A percentile compares a stretch with the other conserved stretches of the same genome.
These are phyloP conservation scores for Umimayanthus chanpuru DNA, from an alignment of 92 coral and sea anemone species.

Conservation along the genomic window DNA sequence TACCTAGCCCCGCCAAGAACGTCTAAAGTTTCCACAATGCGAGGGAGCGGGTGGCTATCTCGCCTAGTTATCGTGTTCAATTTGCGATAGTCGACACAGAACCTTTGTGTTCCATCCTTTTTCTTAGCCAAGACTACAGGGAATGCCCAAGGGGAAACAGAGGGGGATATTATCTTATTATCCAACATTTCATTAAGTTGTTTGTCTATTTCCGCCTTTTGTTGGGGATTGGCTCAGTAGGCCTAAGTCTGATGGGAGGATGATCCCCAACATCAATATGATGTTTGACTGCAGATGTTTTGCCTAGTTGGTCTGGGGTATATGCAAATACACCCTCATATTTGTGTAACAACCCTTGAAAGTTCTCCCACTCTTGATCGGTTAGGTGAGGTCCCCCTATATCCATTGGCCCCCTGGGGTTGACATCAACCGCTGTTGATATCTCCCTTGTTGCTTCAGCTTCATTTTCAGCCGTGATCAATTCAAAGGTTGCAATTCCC, in stretches of 20 bases:
- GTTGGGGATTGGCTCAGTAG: constrained; percentile 43
- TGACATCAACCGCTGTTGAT: constrained; percentile 11
- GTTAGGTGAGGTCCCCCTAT: constrained; percentile 12
- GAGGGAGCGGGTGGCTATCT: constrained; percentile 31
- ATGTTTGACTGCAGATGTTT: constrained; percentile 52
- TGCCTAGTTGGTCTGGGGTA: constrained; percentile 26
- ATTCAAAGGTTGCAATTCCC: constrained; percentile 30
- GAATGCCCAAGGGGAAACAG: constrained; percentile 52
- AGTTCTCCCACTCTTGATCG: neutral
- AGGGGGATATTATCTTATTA: constrained; percentile 43
- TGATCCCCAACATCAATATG: constrained; percentile 49
- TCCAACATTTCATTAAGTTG: constrained; percentile 54
- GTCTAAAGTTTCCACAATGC: neutral
- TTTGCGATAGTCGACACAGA: constrained; percentile 54
- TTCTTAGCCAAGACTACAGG: constrained; percentile 52
- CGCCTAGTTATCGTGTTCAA: constrained; percentile 35
- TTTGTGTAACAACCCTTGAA: neutral
- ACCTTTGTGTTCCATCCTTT: constrained; percentile 41
- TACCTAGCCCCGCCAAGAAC: neutral
- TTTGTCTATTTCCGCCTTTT: constrained; percentile 35
- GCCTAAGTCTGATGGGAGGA: constrained; percentile 45
- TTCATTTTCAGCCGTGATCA: neutral
- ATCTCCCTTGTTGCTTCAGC: constrained; percentile 36
- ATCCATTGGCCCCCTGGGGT: constrained; percentile 6
- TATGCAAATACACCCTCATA: constrained; percentile 24